Base-by-base conservation (phyloP, 1,140 invertebrate genomes). In the Drosophila ohnishii region DNA sequence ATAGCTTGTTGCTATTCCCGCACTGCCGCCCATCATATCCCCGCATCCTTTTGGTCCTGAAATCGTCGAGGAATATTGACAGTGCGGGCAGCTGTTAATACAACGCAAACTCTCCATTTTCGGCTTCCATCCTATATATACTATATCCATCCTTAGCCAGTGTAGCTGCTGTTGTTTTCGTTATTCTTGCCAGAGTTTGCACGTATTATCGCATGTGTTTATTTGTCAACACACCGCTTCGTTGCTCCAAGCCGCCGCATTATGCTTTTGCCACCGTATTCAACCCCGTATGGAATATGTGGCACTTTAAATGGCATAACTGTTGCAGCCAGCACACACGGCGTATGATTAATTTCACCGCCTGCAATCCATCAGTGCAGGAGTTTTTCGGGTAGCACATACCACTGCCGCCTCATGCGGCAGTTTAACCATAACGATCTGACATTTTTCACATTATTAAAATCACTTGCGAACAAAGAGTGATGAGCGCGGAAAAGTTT, bases 401-500 rank as follows among this genome's bases (percentile, higher is more conserved):
- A 19, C 16, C 16, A 42, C 9, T 9, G 40, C 16, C 63, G 56
- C 63, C 65, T 66, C 74, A 81, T 64, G 62, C 69, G 64, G 64
- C 82, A 80, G 65, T 78, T 85, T 80, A 67, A 75, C 28, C 47
- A 62, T 64, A 88, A 79, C 64, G 75, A 59, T 74, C 62, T 59
- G 53, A 70, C 83, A 83, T 76, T 86, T 86, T 73, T 61, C 83
- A 83, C 83, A 79, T 87, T 82, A 86, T 86, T 86, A 83, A 86
- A 86, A 87, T 88, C 80, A 83, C 75, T 87, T 45, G 75, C 44
- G 55, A 59, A 65, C 48, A 48, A 25, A 45, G 58, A 63, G 60
- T 22, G 53, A 75, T 51, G 60, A 53, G 34, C 50, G 78, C 50
- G 44, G 62, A 42, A 66, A 74, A 71, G 53, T 60, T 83, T 70